phyloP scores from a whole-genome alignment of 1,140 invertebrate genomes.

The Diorhabda carinulata region DNA sequence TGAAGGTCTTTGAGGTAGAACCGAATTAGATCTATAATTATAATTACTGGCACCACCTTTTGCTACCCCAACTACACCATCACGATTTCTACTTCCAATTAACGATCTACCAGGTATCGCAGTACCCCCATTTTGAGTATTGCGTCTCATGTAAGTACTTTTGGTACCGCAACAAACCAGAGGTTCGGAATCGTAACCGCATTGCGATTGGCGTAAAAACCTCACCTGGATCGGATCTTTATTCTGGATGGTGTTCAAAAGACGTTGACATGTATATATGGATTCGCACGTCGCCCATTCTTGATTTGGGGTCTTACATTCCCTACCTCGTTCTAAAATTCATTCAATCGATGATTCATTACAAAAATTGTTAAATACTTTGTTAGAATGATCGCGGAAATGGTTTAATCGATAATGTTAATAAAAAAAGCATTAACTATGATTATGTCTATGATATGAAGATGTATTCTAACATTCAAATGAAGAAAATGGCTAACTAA shows the following conservation, averaged over 20 bases:
- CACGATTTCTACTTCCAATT: background rate
- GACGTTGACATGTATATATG: slow-evolving; percentile 17
- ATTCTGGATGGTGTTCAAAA: slow-evolving; percentile 9
- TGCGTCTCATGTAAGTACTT: slow-evolving; percentile 8
- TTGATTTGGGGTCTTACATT: slow-evolving; percentile 30
- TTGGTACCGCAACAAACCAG: slow-evolving; percentile 42
- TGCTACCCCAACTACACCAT: background rate
- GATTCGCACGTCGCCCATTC: slow-evolving; percentile 28
- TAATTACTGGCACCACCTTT: background rate
- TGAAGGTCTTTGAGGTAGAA: slow-evolving; percentile 24
- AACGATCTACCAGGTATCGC: background rate
- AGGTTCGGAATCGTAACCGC: slow-evolving; percentile 29
- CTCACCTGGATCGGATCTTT: slow-evolving; percentile 21
- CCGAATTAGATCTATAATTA: slow-evolving; percentile 9
- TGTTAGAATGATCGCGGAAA: background rate
- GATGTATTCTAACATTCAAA: background rate
- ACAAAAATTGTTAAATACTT: background rate
- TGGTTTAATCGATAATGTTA: background rate
- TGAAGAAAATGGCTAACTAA: background rate
- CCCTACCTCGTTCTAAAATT: slow-evolving; percentile 12
- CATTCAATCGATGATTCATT: background rate
- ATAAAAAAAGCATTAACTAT: background rate
- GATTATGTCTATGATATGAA: background rate
- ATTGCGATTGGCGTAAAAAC: slow-evolving; percentile 44
- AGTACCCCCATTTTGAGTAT: background rate